Evolutionary conservation across 2,797 vertebrate species (phyloP).

Genomic region (Astyanax mexicanus): DNA sequence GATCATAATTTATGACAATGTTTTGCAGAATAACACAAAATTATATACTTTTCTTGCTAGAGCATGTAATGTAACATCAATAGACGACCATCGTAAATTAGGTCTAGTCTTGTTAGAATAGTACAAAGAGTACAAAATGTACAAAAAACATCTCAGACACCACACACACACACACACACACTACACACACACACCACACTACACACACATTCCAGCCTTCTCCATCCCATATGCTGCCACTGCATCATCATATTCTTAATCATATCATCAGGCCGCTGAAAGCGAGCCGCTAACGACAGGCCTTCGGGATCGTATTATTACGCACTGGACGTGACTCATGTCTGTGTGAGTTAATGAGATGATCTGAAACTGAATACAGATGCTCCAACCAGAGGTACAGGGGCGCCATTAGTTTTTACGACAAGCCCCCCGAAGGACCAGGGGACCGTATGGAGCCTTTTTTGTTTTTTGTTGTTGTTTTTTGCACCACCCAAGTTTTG

Average conservation of each 20-base stretch:
- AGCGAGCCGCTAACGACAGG: slow-evolving; percentile 34
- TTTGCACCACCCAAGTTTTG: slow-evolving; percentile 30
- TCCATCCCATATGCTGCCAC: slow-evolving; percentile 24
- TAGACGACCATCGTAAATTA: no score
- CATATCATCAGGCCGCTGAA: slow-evolving; percentile 40
- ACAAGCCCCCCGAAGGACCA: slow-evolving; percentile 43
- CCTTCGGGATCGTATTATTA: slow-evolving; percentile 42
- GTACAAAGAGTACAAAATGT: no score
- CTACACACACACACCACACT: neutral
- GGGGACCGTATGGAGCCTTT: slow-evolving; percentile 28
- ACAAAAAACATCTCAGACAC: neutral
- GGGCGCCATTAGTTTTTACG: slow-evolving; percentile 53
- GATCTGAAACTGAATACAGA: slow-evolving; percentile 53
- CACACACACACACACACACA: no score
- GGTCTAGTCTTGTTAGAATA: no score
- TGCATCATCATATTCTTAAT: slow-evolving; percentile 45
- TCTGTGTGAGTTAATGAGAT: slow-evolving; percentile 50
- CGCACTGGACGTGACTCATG: slow-evolving; percentile 40
- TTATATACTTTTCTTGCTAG: no score
- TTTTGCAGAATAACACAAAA: no score
- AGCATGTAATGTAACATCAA: no score
- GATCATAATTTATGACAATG: no score
- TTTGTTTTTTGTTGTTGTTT: slow-evolving; percentile 3
- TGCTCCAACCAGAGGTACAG: slow-evolving; percentile 46
- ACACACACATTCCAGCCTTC: slow-evolving; percentile 9